Percentiles rank a stretch among this genome's conserved stretches.
Conservation (phyloP, 2,888 invertebrate species). For the Zelleria hepariella region DNA sequence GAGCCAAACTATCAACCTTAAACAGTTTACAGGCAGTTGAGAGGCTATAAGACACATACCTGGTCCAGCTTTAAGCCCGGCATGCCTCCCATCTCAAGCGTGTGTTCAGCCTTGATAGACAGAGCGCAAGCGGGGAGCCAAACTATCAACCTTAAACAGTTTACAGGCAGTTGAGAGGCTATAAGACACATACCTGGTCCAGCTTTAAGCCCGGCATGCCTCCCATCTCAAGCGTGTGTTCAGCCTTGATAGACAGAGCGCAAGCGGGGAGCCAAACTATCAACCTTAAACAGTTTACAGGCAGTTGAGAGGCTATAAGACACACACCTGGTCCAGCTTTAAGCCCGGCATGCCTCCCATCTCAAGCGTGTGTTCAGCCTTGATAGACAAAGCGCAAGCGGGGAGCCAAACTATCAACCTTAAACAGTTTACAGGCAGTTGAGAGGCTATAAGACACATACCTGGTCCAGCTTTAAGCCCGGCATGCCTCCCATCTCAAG, state of each 20-base stretch:
- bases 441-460: too few relatives aligned
- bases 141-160: constrained; percentile 26
- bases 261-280: too few relatives aligned
- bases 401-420: too few relatives aligned
- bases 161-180: constrained; percentile 62
- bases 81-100: constrained; percentile 57
- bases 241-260: constrained; percentile 39
- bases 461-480: constrained; percentile 92
- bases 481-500: constrained; percentile 74
- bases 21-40: too few relatives aligned
- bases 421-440: too few relatives aligned
- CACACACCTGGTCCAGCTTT: constrained; percentile 86
- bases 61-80: too few relatives aligned
- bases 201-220: constrained; percentile 86
- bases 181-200: constrained; percentile 78
- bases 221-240: constrained; percentile 53
- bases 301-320: neutral
- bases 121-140: neutral
- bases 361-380: constrained; percentile 47
- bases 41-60: too few relatives aligned
- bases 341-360: constrained; percentile 80
- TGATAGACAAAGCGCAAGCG: too few relatives aligned
- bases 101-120: constrained; percentile 41
- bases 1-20: too few relatives aligned
- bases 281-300: too few relatives aligned